These are phyloP conservation scores for Thecophora atra DNA, from an alignment of 2,888 invertebrate genomes.

Conservation along the genomic window DNA sequence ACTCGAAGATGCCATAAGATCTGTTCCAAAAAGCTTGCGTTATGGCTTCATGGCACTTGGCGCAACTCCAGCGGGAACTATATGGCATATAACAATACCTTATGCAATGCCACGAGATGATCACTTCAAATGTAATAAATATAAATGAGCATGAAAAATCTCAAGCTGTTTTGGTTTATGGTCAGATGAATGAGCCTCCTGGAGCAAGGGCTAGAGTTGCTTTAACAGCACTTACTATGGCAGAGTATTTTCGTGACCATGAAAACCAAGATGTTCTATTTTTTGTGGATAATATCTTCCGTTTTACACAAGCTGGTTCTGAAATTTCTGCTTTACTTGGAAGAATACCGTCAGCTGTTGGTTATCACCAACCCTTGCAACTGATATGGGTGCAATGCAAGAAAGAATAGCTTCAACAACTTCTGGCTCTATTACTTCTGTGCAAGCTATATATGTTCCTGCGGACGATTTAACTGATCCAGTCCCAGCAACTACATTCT, in stretches of 20 bases:
- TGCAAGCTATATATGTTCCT: conserved; percentile 93
- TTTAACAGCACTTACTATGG: conserved; percentile 88
- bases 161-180: conserved; percentile 86
- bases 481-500: conserved; percentile 92
- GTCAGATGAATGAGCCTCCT: conserved; percentile 96
- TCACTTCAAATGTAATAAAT: conserved; percentile 90
- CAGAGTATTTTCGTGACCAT: conserved; percentile 92
- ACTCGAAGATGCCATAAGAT: too few relatives aligned
- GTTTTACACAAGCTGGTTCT: conserved; percentile 90
- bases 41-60: too few relatives aligned
- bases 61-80: too few relatives aligned
- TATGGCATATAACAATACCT: too few relatives aligned
- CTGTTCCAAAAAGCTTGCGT: too few relatives aligned
- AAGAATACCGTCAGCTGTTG: conserved; percentile 94
- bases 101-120: conserved; percentile 98
- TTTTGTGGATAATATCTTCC: conserved; percentile 96
- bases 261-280: conserved; percentile 93
- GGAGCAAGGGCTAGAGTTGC: conserved; percentile 94
- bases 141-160: conserved; percentile 88
- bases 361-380: conserved; percentile 94
- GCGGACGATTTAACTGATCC: conserved; percentile 96
- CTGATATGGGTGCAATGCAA: conserved; percentile 97
- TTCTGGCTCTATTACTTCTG: conserved; percentile 93
- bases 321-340: conserved; percentile 90
- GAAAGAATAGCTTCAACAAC: conserved; percentile 94